Evolutionary conservation across 2,113 vertebrate genomes (phyloP).

Genomic region (Rhinoptilus africanus): DNA sequence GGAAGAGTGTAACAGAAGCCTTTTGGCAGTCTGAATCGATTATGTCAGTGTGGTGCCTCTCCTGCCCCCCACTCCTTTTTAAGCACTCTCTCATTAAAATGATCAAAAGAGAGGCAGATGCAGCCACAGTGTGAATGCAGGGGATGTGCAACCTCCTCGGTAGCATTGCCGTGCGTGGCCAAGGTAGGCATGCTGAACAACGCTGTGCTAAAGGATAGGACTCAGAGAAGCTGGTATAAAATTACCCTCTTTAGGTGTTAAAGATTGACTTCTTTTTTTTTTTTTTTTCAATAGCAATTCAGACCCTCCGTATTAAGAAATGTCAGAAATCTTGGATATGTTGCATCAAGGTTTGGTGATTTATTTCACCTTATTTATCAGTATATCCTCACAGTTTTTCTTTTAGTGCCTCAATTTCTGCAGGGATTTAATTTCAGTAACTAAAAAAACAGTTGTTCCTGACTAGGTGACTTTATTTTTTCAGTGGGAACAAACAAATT

Average conservation of each 20-base stretch:
- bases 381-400: background rate
- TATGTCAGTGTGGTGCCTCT: conserved; percentile 24
- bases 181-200: background rate
- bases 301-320: background rate
- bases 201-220: background rate
- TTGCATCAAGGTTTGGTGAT: background rate
- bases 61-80: background rate
- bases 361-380: background rate
- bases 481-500: background rate
- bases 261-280: background rate
- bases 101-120: conserved; percentile 48
- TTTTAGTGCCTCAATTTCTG: background rate
- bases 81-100: conserved; percentile 18
- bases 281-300: background rate
- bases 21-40: conserved; percentile 30
- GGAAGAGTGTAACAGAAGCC: background rate
- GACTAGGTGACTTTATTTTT: background rate
- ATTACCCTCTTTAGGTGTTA: background rate
- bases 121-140: conserved; percentile 38
- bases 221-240: background rate
- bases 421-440: background rate
- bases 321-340: background rate
- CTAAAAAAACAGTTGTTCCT: background rate
- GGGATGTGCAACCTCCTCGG: background rate
- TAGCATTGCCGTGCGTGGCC: background rate